Conservation (phyloP, 2,888 invertebrate species). For the Hololepta plana region DNA sequence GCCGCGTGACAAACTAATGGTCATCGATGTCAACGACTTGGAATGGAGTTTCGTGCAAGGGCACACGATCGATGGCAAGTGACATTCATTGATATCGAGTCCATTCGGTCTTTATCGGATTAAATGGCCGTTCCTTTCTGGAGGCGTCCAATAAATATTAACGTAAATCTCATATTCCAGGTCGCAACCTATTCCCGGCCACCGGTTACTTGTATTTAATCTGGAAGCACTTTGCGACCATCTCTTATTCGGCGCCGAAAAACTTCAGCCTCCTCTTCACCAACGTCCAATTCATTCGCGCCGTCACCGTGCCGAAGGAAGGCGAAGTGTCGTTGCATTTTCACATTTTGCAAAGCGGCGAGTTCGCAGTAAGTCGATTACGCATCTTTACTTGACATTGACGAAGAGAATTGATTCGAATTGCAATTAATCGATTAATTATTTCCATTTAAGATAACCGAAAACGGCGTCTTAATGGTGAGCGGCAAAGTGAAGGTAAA, state of each 20-base stretch:
- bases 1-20: constrained; percentile 41
- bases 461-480: constrained; percentile 46
- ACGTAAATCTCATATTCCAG: constrained; percentile 13
- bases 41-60: constrained; percentile 55
- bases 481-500: constrained; percentile 41
- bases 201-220: constrained; percentile 33
- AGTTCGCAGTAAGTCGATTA: constrained; percentile 17
- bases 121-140: too few species aligned
- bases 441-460: constrained; percentile 40
- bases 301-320: constrained; percentile 32
- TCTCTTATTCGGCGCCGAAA: constrained; percentile 20
- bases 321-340: constrained; percentile 15
- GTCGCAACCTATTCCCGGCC: constrained; percentile 34
- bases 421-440: constrained; percentile 2
- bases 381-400: not conserved
- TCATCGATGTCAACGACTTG: constrained; percentile 42
- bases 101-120: too few species aligned
- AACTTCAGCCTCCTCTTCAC: constrained; percentile 36
- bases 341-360: constrained; percentile 16
- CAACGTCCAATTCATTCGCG: constrained; percentile 38
- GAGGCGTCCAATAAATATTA: too few species aligned
- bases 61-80: constrained; percentile 67
- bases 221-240: constrained; percentile 34
- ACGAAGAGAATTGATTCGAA: constrained; percentile 3
- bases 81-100: too few species aligned